phyloP scores from a whole-genome alignment of 2,888 invertebrate genomes.

The Lepidonotus clava region DNA sequence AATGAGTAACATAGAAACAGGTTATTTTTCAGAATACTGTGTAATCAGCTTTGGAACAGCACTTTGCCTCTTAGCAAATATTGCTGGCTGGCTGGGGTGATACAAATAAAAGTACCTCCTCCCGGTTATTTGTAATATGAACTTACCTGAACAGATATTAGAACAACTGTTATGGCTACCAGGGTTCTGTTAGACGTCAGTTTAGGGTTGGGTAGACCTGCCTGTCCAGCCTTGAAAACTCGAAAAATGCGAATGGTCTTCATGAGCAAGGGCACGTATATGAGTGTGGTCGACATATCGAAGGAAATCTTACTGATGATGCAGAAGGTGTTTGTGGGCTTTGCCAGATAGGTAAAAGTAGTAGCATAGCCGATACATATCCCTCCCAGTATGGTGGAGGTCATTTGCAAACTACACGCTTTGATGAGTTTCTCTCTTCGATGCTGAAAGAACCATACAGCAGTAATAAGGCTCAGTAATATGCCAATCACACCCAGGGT shows the following conservation, averaged over 20 bases:
- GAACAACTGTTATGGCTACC: neutral
- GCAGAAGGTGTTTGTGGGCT: neutral
- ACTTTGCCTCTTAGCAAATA: too few relatives aligned
- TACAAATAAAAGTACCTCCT: too few relatives aligned
- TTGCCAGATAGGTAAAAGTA: neutral
- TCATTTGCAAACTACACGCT: neutral
- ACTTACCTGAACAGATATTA: neutral
- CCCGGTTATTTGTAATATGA: too few relatives aligned
- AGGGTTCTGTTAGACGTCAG: neutral
- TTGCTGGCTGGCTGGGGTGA: too few relatives aligned
- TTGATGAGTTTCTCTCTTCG: constrained; percentile 20
- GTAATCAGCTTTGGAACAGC: too few relatives aligned
- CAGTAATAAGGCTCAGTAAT: neutral
- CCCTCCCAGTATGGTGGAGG: neutral
- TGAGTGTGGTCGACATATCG: neutral
- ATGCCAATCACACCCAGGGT: neutral
- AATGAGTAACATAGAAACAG: too few relatives aligned
- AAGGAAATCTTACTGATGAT: neutral
- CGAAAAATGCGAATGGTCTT: constrained; percentile 29
- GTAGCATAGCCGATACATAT: neutral
- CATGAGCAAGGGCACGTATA: constrained; percentile 5
- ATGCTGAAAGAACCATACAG: neutral
- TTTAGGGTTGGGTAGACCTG: neutral
- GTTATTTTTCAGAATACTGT: too few relatives aligned
- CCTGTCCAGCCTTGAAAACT: constrained; percentile 14